Base-by-base conservation (phyloP, 2,888 invertebrate genomes). In the Tanypteryx hageni region DNA sequence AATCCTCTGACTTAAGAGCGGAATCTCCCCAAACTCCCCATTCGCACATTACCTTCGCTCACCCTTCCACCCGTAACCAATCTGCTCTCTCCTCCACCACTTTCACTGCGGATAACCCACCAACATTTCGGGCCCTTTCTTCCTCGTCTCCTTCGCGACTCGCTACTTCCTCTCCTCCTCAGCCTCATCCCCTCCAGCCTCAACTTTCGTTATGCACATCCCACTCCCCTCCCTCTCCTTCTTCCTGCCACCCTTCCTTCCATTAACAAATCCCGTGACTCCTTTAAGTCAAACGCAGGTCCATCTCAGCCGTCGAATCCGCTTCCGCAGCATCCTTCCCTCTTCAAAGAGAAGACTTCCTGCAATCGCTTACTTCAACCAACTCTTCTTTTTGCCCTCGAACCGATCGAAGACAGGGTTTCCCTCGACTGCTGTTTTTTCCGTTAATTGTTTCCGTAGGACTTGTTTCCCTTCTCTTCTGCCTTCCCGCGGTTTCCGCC, bases 71-170 rank as follows among this genome's bases (percentile, higher is more conserved):
- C 76, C 76, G 44, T 44, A 44, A 44, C 44, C 44, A 44, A 44
- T 44, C 44, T 3, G 44, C 44, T n/a, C 7, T 76, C 27, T 76
- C 76, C 27, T 22, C 22, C 22, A 22, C 0, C 76, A 76, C 76
- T 76, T 76, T 76, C 76, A 76, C 76, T 76, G 22, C 18, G 76
- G 76, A 22, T 22, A 76, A 76, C 27, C 76, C 76, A 27, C 76
- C 76, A 76, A 13, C 76, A 76, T 76, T 76, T 76, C 27, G 76
- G 76, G 76, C 22, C 27, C 76, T 76, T 44, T 44, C 44, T 44
- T 44, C 44, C 44, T 44, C 44, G 44, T 44, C 13, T 76, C 76
- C 22, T 27, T 10, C 76, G 76, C n/a, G 27, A 1, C n/a, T 27
- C 76, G 11, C 68, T 22, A 22, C 13, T 68, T 68, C 68, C 68